Evolutionary conservation across 1,140 invertebrate species (phyloP), one percentile per base, ranked within the genome.

Genomic region (Saccostrea glomerata): DNA sequence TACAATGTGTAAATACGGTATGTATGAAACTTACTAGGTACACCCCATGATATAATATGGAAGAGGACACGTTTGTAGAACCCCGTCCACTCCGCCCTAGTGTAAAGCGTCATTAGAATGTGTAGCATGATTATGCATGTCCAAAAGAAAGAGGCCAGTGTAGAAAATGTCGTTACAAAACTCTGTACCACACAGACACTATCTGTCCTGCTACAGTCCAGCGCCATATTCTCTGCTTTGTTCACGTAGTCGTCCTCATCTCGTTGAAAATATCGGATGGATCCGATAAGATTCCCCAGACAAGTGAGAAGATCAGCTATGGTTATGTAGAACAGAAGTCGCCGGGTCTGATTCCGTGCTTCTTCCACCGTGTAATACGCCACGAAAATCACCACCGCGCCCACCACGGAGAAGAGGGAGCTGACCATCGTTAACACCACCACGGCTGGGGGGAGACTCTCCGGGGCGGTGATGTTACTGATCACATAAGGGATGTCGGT

Each of bases 91-190:
- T 63, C 60, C 63, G 2, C 36, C 25, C 9, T 36, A 40, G 9
- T 36, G 77, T 40, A 82, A 47, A n/a, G 60, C 40, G 17, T 58
- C 36, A 36, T 87, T 82, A n/a, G 90, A 83, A 54, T 73, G 70
- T 91, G 86, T 0, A 89, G 12, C 17, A 82, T 85, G 56, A 89
- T 90, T 0, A 89, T 83, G 25, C 60, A 7, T 0, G 89, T 89
- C 89, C 89, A 91, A 55, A 86, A 89, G 82, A 88, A 90, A 5
- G 89, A 90, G 3, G 88, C 84, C 82, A 90, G 87, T 30, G 88
- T 88, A 13, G 88, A 88, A 66, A 87, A 88, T 13, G 90, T 90
- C 54, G 86, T 91, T 15, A 90, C 30, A 63, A 85, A 88, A 55
- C 89, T 89, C 70, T 89, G 88, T n/a, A 47, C 58, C 6, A 86